Conservation (phyloP, 2,888 invertebrate species). For the Tryphoninae sp. region DNA sequence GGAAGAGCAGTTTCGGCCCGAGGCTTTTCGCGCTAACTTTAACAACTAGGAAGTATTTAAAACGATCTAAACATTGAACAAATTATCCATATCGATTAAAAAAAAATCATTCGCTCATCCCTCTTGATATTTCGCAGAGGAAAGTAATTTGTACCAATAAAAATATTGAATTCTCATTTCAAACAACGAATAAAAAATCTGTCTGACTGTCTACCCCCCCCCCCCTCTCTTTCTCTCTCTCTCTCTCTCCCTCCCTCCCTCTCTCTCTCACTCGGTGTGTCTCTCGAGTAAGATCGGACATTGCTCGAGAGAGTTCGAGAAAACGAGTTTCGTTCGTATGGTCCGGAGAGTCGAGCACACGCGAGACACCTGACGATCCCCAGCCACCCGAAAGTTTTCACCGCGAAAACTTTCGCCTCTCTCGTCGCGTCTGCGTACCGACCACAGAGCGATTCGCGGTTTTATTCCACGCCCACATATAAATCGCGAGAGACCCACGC, state of each 20-base stretch:
- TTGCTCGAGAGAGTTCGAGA: constrained; percentile 55
- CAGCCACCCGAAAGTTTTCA: constrained; percentile 58
- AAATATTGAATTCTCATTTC: neutral
- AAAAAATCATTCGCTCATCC: neutral
- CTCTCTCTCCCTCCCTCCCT: no score
- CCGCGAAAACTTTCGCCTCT: constrained; percentile 62
- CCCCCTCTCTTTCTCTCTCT: no score
- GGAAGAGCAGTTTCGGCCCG: constrained; percentile 9
- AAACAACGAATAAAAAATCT: no score
- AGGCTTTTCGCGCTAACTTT: constrained; percentile 39
- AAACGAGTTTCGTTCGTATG: constrained; percentile 56
- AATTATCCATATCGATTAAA: neutral
- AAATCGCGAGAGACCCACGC: constrained; percentile 14
- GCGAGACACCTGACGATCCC: constrained; percentile 53
- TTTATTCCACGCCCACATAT: constrained; percentile 42
- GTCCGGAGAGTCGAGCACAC: constrained; percentile 36
- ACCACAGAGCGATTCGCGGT: constrained; percentile 32
- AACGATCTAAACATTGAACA: neutral
- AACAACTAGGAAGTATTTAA: neutral
- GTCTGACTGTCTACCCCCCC: no score
- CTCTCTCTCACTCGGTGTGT: no score
- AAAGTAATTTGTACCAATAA: neutral
- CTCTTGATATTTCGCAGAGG: neutral
- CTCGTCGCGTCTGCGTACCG: neutral
- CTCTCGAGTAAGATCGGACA: constrained; percentile 31